phyloP scores from a whole-genome alignment of 2,113 vertebrate genomes.

The Hemicordylus capensis region DNA sequence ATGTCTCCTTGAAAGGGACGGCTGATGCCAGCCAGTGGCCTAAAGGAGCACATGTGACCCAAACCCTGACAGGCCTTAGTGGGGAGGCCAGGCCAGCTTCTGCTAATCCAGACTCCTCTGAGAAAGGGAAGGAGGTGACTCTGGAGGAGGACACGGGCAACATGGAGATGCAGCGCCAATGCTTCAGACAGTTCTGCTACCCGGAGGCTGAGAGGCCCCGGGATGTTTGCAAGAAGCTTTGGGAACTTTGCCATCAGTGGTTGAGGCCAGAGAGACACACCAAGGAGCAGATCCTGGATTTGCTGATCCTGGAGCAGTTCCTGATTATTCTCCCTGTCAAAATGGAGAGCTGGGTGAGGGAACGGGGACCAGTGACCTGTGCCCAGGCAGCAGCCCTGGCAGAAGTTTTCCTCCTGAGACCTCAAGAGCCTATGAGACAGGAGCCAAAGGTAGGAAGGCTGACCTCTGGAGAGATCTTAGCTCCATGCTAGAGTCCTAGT shows the following conservation, averaged over 20 bases:
- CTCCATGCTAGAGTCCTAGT: background rate
- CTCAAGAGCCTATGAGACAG: slow-evolving; percentile 59
- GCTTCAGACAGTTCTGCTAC: slow-evolving; percentile 67
- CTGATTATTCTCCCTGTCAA: slow-evolving; percentile 62
- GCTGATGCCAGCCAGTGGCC: background rate
- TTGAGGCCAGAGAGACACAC: too few relatives aligned
- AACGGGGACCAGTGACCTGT: slow-evolving; percentile 62
- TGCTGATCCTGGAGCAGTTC: slow-evolving; percentile 67
- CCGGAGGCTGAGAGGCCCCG: slow-evolving; percentile 64
- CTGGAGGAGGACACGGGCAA: slow-evolving; percentile 54
- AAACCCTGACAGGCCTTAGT: background rate
- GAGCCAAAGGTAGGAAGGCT: slow-evolving; percentile 59
- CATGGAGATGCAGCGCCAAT: slow-evolving; percentile 60
- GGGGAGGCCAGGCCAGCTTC: background rate
- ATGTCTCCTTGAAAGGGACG: background rate
- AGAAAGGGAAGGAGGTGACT: background rate
- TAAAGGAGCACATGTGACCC: background rate
- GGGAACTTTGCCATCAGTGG: slow-evolving; percentile 70
- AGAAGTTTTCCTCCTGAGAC: slow-evolving; percentile 50
- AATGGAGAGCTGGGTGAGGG: slow-evolving; percentile 66
- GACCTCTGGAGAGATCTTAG: background rate
- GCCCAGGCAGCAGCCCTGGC: slow-evolving; percentile 66
- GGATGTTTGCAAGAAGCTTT: slow-evolving; percentile 68
- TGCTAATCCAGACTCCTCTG: background rate
- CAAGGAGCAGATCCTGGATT: slow-evolving; percentile 67